A percentile compares a stretch with the other conserved stretches of the same genome.
Evolutionary conservation across 2,797 vertebrate genomes (phyloP).

Genomic region (Syndactyla subalaris): DNA sequence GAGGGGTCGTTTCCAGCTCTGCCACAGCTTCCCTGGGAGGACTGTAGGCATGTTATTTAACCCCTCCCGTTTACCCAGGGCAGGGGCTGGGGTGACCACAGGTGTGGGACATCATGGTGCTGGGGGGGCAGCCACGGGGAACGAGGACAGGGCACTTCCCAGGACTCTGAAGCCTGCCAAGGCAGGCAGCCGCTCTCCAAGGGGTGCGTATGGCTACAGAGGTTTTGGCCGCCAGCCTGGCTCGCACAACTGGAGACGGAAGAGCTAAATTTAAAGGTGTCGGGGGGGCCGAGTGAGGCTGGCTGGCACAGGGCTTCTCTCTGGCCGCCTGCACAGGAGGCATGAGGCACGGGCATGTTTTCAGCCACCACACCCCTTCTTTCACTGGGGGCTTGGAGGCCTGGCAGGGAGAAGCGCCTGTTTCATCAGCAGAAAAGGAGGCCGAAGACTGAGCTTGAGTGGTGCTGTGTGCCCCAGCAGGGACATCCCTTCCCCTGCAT

Average conservation of each 20-base stretch:
- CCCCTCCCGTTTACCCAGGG: rapidly evolving
- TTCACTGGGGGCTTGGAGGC: neutral
- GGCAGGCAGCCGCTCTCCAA: neutral
- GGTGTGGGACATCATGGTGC: rapidly evolving
- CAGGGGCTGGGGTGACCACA: neutral
- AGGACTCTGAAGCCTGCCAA: rapidly evolving
- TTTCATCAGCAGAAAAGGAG: neutral
- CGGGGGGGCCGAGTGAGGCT: rapidly evolving
- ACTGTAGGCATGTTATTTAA: neutral
- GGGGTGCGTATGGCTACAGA: neutral
- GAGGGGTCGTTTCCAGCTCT: neutral
- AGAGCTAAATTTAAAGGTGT: conserved; percentile 25
- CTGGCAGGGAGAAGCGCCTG: neutral
- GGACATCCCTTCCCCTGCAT: neutral
- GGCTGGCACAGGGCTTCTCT: neutral
- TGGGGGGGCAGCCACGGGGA: neutral
- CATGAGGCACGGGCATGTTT: neutral
- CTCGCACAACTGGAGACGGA: neutral
- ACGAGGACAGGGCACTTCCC: neutral
- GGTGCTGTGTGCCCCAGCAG: rapidly evolving
- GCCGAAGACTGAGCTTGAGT: rapidly evolving
- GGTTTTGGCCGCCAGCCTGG: neutral
- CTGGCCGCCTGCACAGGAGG: neutral
- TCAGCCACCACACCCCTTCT: neutral
- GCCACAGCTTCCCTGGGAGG: neutral